These are phyloP conservation scores for Hylyphantes graminicola DNA, from an alignment of 1,140 invertebrate genomes.

Conservation along the genomic window DNA sequence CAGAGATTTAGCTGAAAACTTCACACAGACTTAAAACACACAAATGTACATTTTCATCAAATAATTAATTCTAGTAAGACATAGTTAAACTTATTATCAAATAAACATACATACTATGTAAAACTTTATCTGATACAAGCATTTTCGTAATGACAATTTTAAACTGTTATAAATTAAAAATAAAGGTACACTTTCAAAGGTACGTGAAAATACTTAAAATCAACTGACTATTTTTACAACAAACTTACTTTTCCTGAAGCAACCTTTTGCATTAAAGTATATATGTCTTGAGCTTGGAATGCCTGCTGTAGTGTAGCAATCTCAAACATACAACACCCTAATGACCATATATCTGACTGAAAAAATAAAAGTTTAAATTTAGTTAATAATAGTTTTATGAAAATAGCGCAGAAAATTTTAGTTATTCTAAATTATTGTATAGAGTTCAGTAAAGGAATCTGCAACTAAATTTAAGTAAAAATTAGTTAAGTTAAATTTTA, in stretches of 20 bases:
- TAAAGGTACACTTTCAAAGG: too few relatives aligned
- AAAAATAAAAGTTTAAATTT: constrained; percentile 58
- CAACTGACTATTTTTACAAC: too few relatives aligned
- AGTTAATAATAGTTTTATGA: not conserved
- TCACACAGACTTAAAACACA: too few relatives aligned
- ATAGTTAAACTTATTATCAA: too few relatives aligned
- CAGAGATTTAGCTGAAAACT: too few relatives aligned
- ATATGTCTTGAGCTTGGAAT: constrained; percentile 75
- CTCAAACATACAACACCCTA: constrained; percentile 84
- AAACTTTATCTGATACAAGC: too few relatives aligned
- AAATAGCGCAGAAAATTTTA: not conserved
- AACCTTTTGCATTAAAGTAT: constrained; percentile 70
- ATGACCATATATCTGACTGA: constrained; percentile 83
- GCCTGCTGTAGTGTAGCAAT: constrained; percentile 80
- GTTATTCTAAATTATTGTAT: not conserved
- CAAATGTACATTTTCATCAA: too few relatives aligned
- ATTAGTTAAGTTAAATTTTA: not conserved
- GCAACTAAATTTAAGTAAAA: not conserved
- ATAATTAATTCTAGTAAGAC: too few relatives aligned
- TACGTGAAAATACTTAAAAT: too few relatives aligned
- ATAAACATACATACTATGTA: too few relatives aligned
- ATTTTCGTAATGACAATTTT: too few relatives aligned
- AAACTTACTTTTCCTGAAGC: constrained; percentile 68
- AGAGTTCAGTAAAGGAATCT: not conserved
- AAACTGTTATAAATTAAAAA: too few relatives aligned